Evolutionary conservation across 2,888 invertebrate genomes (phyloP), one percentile per base, ranked within the genome.

Genomic region (Scaptomyza polygonia): DNA sequence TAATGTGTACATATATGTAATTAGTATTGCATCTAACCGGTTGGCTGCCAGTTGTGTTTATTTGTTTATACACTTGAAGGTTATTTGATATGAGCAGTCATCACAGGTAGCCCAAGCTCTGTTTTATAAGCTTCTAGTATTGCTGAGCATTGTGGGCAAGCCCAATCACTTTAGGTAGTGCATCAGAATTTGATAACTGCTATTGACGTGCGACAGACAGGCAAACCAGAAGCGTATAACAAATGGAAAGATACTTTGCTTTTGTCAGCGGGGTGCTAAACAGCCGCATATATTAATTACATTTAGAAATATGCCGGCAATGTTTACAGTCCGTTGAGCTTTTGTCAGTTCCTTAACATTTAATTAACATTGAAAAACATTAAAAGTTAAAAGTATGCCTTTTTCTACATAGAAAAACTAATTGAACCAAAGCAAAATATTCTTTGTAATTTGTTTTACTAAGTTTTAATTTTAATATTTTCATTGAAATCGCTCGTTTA

Each of bases 51-150:
- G 55, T 69, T 49, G 18, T 49, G 49, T 34, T 49, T 57, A 62
- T 34, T 34, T 34, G 43, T 25, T 5, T 18, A 55, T 58, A 45
- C 63, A 67, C 82, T 79, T 73, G 88, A 88, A 88, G 88, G 88
- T 86, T 83, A 88, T 66, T 83, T 77, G 84, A 83, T 83, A 86
- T 69, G 77, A 56, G 61, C 72, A 49, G 55, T 34, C 58, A 67
- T 53, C 65, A 54, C 65, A 54, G 72, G 54, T 68, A 57, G 57
- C 18, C 21, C n/a, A 16, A 12, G 34, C 51, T 52, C 55, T 47
- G 49, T 43, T 34, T 63, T 30, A 12, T 14, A 25, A 14, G 44
- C 7, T 43, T 21, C 21, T 21, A n/a, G n/a, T n/a, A 34, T 34
- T 40, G 44, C 54, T 8, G 7, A 45, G 55, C 34, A 11, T 25